phyloP scores from a whole-genome alignment of 2,113 vertebrate genomes.

The Myanophis thanlyinensis region DNA sequence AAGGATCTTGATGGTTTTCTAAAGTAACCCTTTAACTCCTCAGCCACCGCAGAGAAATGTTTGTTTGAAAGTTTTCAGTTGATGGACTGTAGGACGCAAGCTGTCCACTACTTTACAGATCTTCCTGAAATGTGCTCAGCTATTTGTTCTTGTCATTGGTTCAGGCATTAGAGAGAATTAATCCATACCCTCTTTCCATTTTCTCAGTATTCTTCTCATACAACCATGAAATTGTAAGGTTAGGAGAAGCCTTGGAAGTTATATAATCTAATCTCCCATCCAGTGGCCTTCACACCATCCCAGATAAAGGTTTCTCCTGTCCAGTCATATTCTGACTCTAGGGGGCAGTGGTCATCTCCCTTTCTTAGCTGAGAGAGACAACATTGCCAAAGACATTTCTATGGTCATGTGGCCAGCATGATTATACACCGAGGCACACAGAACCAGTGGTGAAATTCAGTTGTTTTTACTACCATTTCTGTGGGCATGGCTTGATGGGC shows the following conservation, averaged over 20 bases:
- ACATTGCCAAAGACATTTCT: not conserved
- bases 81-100: not conserved
- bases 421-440: accelerated
- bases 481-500: too few relatives aligned
- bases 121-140: not conserved
- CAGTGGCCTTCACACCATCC: not conserved
- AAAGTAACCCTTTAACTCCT: not conserved
- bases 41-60: not conserved
- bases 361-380: not conserved
- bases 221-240: not conserved
- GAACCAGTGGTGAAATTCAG: too few relatives aligned
- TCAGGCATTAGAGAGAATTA: not conserved
- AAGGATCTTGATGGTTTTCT: not conserved
- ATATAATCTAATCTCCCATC: not conserved
- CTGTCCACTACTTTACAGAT: not conserved
- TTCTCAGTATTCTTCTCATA: not conserved
- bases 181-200: not conserved
- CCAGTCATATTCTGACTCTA: not conserved
- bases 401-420: not conserved
- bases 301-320: not conserved
- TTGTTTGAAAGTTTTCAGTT: not conserved
- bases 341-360: not conserved
- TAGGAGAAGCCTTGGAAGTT: not conserved
- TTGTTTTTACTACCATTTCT: too few relatives aligned
- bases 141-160: not conserved